Base-by-base conservation (phyloP, 2,888 invertebrate species). In the Amphipyra berbera region DNA sequence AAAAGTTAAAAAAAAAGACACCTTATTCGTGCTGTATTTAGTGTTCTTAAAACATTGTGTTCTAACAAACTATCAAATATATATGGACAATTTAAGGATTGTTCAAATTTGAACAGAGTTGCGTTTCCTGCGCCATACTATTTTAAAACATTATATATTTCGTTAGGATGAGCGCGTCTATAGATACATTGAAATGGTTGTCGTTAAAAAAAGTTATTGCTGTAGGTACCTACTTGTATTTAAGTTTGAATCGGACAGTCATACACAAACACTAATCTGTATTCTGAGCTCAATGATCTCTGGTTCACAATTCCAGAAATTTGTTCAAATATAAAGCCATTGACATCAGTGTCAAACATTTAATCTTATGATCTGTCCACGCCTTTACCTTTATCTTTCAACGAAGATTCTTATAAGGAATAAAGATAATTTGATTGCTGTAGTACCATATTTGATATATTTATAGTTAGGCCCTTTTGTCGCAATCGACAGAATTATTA, bases 401-500 rank as follows among this genome's bases (percentile, higher is more conserved):
- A 41, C n/a, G 8, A 58, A 40, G 38, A 53, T 44, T 49, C 52
- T 49, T 70, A 62, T 68, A 69, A 53, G 66, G 68, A 58, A 63
- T 68, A 68, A 71, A 70, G 54, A 63, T 59, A 61, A 60, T 70
- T 72, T 75, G 45, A 76, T 75, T 66, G 44, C 61, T 66, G 44
- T 60, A 71, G 62, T 63, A 69, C 73, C 69, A 68, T 73, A 72
- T 70, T 68, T 61, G 61, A 75, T 64, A 64, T 48, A 62, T 68
- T 67, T 62, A 69, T 61, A 46, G 62, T 46, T 68, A 53, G 33
- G 50, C 44, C 27, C 14, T 38, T 58, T 50, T 42, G 53, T 55
- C 37, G 37, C 15, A 46, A 62, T 58, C 45, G 15, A 47, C 49
- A 44, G 30, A 37, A 48, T 21, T 47, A 48, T 54, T 50, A 7